Base-by-base conservation (phyloP, 2,113 vertebrate species). In the Corythoichthys intestinalis region DNA sequence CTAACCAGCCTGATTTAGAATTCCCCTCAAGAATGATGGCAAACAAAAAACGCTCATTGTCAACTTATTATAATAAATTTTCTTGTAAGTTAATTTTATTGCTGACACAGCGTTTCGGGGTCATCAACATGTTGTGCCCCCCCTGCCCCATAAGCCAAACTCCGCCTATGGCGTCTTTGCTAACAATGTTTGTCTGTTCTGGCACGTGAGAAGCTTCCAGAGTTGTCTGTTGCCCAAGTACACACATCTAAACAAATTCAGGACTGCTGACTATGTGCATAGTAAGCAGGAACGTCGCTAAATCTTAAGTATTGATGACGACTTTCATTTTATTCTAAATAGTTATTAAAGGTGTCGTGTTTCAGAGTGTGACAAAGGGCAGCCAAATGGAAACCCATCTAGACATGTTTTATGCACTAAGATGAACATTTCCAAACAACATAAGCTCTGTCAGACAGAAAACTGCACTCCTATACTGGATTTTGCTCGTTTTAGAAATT, bases 121-220 rank as follows among this genome's bases (percentile, higher is more conserved):
- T 28, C 20, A 28, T 28, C 20, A 28, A 28, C 20, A 28, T 28
- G 20, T 28, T 28, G 20, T 28, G 20, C 20, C 20, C 20, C 20
- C 20, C 20, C 20, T 28, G 20, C 20, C 20, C 20, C 20, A 28
- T 1, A 28, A 28, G 20, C 1, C 20, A 28, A 28, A 28, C 20
- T 28, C 20, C 20, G 20, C 20, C 20, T 28, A 28, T 28, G 1
- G 63, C 35, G 56, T 78, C 54, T 63, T 63, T 63, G 20, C 44
- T 46, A 53, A 7, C 11, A 12, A 17, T 0, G 0, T 67, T 73
- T 71, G 41, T 47, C 71, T 78, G 39, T 41, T 67, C 37, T 35
- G 12, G 7, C 64, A 41, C 17, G 34, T 56, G 5, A 75, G 67
- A 74, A 50, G 38, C 44, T 20, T 77, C 60, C 69, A 78, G 74